phyloP scores from a whole-genome alignment of 2,113 vertebrate genomes.

The Toxotes chatareus region DNA sequence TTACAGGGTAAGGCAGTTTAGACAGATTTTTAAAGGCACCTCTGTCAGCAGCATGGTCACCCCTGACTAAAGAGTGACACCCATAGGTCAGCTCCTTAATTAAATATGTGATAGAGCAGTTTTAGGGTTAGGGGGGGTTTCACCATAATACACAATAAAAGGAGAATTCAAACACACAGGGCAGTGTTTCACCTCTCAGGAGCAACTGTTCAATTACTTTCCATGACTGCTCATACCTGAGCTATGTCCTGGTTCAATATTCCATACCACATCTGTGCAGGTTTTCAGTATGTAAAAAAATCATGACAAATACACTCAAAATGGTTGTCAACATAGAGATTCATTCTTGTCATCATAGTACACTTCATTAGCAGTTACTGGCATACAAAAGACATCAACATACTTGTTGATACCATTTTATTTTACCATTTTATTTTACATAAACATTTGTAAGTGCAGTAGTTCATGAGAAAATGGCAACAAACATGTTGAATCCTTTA shows the following conservation, averaged over 20 bases:
- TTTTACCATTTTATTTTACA: background rate
- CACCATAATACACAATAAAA: background rate
- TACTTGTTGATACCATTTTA: background rate
- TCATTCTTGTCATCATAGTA: background rate
- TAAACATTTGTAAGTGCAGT: background rate
- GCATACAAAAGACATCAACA: background rate
- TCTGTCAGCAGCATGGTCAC: constrained; percentile 22
- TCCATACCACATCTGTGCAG: too few relatives aligned
- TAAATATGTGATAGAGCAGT: background rate
- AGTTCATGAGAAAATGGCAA: background rate
- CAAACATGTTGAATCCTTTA: background rate
- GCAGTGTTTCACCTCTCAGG: background rate
- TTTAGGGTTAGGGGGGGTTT: background rate
- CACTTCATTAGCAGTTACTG: background rate
- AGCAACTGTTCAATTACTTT: background rate
- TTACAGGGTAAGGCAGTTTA: constrained; percentile 1
- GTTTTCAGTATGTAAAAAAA: background rate
- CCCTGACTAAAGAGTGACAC: constrained; percentile 6
- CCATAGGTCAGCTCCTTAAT: background rate
- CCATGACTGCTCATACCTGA: background rate
- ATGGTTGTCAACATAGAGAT: background rate
- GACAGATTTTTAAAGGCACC: constrained; percentile 21
- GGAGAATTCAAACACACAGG: background rate
- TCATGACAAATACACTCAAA: background rate
- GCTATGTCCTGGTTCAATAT: background rate